Conservation (phyloP, 2,113 vertebrate genomes). For the Eidolon helvum region DNA sequence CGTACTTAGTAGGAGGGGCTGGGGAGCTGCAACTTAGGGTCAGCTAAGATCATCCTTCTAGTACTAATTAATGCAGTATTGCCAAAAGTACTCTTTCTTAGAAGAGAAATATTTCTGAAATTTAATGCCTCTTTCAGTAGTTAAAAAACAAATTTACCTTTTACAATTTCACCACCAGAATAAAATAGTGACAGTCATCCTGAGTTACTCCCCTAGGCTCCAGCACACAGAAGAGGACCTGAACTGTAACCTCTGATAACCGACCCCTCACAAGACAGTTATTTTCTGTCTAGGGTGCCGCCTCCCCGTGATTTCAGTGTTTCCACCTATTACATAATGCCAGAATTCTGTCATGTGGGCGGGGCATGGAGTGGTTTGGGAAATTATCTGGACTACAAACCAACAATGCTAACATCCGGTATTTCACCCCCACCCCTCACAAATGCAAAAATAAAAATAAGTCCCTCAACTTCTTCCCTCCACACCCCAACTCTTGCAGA, state of each 20-base stretch:
- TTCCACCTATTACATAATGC: background rate
- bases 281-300: background rate
- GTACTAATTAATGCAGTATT: background rate
- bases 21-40: background rate
- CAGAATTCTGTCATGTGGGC: background rate
- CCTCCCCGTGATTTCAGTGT: background rate
- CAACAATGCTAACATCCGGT: background rate
- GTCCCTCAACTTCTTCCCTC: background rate
- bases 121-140: background rate
- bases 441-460: background rate
- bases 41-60: background rate
- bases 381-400: background rate
- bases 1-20: no score
- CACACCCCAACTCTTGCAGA: background rate
- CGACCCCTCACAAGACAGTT: no score
- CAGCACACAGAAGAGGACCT: background rate
- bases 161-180: background rate
- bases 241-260: background rate
- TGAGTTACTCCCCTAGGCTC: background rate
- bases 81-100: background rate
- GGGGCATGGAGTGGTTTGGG: no score
- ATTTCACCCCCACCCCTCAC: background rate
- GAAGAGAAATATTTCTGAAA: background rate
- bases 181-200: background rate
- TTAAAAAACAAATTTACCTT: background rate